phyloP scores from a whole-genome alignment of 2,797 vertebrate species.

The Euthynnus affinis region DNA sequence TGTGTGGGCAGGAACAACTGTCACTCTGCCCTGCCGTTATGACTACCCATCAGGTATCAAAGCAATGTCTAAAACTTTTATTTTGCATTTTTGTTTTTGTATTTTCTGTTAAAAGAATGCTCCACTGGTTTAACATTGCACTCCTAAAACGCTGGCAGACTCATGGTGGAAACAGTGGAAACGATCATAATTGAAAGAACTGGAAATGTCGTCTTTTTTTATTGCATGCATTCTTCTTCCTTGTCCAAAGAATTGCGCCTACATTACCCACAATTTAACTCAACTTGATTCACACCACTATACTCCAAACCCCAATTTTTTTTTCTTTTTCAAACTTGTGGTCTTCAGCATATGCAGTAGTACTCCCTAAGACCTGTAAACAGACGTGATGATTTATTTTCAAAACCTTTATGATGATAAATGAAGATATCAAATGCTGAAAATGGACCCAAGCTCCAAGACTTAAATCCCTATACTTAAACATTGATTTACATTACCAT shows the following conservation, averaged over 20 bases:
- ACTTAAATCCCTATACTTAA: background rate
- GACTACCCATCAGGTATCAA: conserved; percentile 83
- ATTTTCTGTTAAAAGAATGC: background rate
- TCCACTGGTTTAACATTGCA: background rate
- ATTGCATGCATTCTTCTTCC: too few relatives aligned
- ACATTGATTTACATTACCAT: too few relatives aligned
- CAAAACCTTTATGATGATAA: background rate
- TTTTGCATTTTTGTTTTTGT: background rate
- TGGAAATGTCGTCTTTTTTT: too few relatives aligned
- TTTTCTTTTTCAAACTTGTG: too few relatives aligned
- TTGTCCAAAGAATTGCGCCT: too few relatives aligned
- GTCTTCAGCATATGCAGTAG: too few relatives aligned
- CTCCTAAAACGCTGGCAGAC: background rate
- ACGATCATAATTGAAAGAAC: too few relatives aligned
- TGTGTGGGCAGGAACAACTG: conserved; percentile 86
- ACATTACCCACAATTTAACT: too few relatives aligned
- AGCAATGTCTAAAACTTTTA: background rate
- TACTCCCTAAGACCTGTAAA: background rate
- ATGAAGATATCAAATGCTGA: background rate
- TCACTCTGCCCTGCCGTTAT: conserved; percentile 85
- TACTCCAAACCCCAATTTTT: background rate
- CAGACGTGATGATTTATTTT: background rate
- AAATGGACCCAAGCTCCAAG: background rate
- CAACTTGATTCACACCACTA: background rate
- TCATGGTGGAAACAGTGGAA: background rate